Evolutionary conservation across 2,888 invertebrate species (phyloP).

Genomic region (Torymus tubicola): DNA sequence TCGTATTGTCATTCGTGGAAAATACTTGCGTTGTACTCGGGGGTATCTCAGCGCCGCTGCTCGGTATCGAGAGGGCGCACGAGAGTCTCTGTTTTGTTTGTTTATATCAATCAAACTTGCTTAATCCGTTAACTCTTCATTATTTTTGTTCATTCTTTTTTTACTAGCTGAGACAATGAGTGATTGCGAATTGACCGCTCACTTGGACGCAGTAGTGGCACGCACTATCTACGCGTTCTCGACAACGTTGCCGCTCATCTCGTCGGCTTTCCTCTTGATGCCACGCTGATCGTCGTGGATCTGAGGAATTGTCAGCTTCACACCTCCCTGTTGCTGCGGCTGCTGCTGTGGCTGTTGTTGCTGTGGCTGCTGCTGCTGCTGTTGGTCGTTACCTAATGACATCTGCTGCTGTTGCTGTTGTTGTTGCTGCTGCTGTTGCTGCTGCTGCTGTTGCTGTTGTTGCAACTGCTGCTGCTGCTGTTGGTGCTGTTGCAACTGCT

Average conservation of each 20-base stretch:
- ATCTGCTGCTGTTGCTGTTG: constrained; percentile 66
- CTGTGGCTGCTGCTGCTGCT: constrained; percentile 65
- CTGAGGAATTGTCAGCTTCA: constrained; percentile 59
- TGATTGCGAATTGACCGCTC: constrained; percentile 71
- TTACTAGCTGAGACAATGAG: constrained; percentile 73
- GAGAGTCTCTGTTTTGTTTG: neutral
- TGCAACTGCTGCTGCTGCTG: constrained; percentile 62
- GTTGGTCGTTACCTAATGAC: constrained; percentile 53
- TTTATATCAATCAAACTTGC: constrained; percentile 11
- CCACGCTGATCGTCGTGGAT: constrained; percentile 68
- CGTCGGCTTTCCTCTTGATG: constrained; percentile 73
- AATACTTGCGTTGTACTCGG: constrained; percentile 53
- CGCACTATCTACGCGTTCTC: constrained; percentile 67
- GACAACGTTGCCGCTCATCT: constrained; percentile 70
- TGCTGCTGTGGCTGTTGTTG: constrained; percentile 61
- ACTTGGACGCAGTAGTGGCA: constrained; percentile 68
- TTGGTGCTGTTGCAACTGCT: constrained; percentile 59
- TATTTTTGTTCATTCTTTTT: constrained; percentile 11
- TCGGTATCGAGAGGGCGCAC: too few relatives aligned
- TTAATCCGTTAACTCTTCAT: neutral
- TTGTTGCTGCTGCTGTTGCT: constrained; percentile 67
- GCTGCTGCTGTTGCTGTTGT: constrained; percentile 61
- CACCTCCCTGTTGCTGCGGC: constrained; percentile 59
- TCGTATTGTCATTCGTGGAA: constrained; percentile 53
- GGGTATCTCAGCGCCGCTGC: neutral